Evolutionary conservation across 2,113 vertebrate species (phyloP).

Genomic region (Mesocricetus auratus): DNA sequence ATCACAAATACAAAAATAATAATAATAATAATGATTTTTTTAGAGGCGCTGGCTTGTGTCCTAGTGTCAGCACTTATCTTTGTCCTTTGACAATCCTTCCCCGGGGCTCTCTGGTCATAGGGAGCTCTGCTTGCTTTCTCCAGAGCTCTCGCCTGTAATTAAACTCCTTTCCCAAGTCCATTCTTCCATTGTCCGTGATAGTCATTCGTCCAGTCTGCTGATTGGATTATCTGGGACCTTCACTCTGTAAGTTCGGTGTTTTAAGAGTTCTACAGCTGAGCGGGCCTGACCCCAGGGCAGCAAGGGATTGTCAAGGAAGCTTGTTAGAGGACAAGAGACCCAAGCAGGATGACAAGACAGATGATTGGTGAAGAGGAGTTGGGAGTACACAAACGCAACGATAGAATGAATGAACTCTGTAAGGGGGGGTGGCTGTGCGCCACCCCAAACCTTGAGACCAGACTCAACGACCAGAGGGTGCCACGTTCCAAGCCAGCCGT

Average conservation of each 20-base stretch:
- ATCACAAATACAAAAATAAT: background rate
- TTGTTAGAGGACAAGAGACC: background rate
- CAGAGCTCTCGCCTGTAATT: background rate
- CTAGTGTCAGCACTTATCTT: background rate
- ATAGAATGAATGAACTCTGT: background rate
- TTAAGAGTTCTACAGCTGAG: background rate
- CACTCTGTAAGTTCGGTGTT: background rate
- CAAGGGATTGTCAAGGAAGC: background rate
- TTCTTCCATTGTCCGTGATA: background rate
- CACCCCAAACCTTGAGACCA: background rate
- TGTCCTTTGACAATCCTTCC: background rate
- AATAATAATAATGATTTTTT: too few species aligned
- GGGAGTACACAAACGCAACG: constrained; percentile 21
- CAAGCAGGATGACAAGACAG: background rate
- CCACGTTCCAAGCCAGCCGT: background rate
- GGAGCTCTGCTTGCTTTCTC: background rate
- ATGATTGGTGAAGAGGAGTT: background rate
- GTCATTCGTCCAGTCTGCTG: background rate
- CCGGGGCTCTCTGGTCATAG: background rate
- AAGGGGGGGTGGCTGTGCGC: background rate
- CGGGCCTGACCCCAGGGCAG: too few species aligned
- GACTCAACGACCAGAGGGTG: background rate
- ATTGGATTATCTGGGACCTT: background rate
- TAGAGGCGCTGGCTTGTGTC: background rate
- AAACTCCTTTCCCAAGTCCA: background rate